phyloP scores from a whole-genome alignment of 2,888 invertebrate species.

The Oscheius sp. region DNA sequence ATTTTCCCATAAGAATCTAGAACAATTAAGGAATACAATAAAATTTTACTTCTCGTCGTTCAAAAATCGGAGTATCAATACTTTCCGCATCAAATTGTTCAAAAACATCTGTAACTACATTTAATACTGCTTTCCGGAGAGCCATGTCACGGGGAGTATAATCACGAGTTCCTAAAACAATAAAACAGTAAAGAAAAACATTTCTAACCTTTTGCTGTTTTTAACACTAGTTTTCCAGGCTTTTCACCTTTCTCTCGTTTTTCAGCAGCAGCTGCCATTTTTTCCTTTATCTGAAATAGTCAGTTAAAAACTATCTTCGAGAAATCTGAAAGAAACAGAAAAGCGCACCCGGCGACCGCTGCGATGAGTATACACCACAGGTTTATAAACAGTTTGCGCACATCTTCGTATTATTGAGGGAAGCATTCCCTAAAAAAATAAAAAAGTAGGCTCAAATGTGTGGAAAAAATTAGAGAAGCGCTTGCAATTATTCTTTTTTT shows the following conservation, averaged over 20 bases:
- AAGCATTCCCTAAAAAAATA: slow-evolving; percentile 26
- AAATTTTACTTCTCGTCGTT: slow-evolving; percentile 56
- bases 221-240: slow-evolving; percentile 60
- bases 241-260: slow-evolving; percentile 78
- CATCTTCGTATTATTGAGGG: slow-evolving; percentile 30
- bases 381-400: slow-evolving; percentile 35
- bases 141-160: slow-evolving; percentile 94
- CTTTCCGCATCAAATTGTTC: slow-evolving; percentile 96
- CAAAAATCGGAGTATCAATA: slow-evolving; percentile 78
- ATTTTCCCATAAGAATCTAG: slow-evolving; percentile 96
- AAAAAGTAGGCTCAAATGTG: not conserved
- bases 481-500: too few relatives aligned
- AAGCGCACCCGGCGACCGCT: slow-evolving; percentile 60
- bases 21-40: not conserved
- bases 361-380: slow-evolving; percentile 59
- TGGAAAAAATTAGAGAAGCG: too few relatives aligned
- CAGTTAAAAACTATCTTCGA: not conserved
- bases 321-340: not conserved
- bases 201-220: slow-evolving; percentile 63
- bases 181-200: not conserved
- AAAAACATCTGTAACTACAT: slow-evolving; percentile 87
- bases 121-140: slow-evolving; percentile 78
- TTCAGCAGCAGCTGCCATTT: slow-evolving; percentile 83
- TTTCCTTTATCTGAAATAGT: slow-evolving; percentile 81
- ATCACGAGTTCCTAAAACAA: slow-evolving; percentile 80